Percentiles rank a stretch among this genome's conserved stretches.
These are phyloP conservation scores for Octodon degus DNA, from an alignment of 2,113 vertebrate species.

Conservation along the genomic window DNA sequence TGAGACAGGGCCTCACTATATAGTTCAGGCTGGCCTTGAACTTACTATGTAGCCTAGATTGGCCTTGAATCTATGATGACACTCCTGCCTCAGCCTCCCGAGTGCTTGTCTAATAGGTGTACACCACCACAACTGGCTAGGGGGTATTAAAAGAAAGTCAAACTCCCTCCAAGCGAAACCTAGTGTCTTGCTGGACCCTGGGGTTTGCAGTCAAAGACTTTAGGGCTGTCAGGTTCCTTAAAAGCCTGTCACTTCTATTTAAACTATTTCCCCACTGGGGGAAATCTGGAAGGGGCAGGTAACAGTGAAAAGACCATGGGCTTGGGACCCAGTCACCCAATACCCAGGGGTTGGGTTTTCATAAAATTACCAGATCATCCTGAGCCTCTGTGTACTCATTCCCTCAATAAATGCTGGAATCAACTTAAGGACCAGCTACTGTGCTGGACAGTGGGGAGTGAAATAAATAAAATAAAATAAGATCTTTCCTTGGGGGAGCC, in stretches of 20 bases:
- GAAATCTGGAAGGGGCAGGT: not conserved
- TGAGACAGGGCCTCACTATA: not conserved
- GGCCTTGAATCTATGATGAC: not conserved
- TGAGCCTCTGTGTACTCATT: not conserved
- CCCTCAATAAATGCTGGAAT: not conserved
- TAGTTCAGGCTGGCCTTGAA: not conserved
- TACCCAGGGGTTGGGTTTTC: not conserved
- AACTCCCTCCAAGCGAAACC: not conserved
- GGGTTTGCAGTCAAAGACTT: not conserved
- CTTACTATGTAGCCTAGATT: not conserved
- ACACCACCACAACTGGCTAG: not conserved
- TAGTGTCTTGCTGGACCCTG: not conserved
- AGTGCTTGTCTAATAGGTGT: not conserved
- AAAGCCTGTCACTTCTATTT: not conserved
- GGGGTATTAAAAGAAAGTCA: not conserved
- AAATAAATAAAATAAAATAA: not conserved
- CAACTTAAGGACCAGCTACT: not conserved
- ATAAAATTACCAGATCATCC: conserved; percentile 26
- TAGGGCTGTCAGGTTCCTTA: not conserved
- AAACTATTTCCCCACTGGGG: not conserved
- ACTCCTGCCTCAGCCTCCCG: not conserved
- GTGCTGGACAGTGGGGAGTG: not conserved
- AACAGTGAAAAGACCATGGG: not conserved
- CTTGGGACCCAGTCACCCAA: not conserved
- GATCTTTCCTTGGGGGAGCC: not conserved